Percentiles rank a stretch among this genome's conserved stretches.
Conservation (phyloP, 2,797 vertebrate genomes). For the Otolemur crassicaudatus region DNA sequence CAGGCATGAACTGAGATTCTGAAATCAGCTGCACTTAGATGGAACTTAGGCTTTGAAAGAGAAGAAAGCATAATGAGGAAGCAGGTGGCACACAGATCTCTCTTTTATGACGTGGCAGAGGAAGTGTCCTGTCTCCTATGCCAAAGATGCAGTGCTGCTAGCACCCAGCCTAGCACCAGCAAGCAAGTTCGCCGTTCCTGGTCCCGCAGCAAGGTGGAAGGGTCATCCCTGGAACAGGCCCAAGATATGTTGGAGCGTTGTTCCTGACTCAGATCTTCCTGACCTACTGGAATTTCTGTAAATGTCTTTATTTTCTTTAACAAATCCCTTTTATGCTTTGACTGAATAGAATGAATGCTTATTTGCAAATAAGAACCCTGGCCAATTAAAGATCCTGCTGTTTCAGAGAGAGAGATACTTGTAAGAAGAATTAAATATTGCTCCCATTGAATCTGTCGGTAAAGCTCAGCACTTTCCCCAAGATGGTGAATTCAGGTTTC, state of each 20-base stretch:
- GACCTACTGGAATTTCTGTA: neutral
- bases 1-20: neutral
- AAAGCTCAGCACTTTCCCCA: constrained; percentile 1
- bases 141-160: too few relatives aligned
- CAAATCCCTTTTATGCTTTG: constrained; percentile 13
- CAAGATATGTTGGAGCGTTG: neutral
- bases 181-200: accelerated
- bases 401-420: constrained; percentile 59
- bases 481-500: constrained; percentile 21
- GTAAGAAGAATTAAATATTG: constrained; percentile 69
- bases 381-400: constrained; percentile 36
- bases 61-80: neutral
- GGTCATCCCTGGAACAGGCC: neutral
- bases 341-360: neutral
- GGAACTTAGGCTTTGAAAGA: neutral
- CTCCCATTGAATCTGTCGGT: neutral
- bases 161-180: too few relatives aligned
- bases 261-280: neutral
- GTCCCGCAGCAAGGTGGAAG: neutral
- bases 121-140: neutral
- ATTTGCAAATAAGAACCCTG: constrained; percentile 32
- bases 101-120: neutral
- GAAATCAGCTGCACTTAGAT: neutral
- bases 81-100: neutral
- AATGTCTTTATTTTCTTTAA: neutral